A percentile compares a stretch with the other conserved stretches of the same genome.
These are phyloP conservation scores for Bagarius yarrelli DNA, from an alignment of 2,113 vertebrate species.

Conservation along the genomic window DNA sequence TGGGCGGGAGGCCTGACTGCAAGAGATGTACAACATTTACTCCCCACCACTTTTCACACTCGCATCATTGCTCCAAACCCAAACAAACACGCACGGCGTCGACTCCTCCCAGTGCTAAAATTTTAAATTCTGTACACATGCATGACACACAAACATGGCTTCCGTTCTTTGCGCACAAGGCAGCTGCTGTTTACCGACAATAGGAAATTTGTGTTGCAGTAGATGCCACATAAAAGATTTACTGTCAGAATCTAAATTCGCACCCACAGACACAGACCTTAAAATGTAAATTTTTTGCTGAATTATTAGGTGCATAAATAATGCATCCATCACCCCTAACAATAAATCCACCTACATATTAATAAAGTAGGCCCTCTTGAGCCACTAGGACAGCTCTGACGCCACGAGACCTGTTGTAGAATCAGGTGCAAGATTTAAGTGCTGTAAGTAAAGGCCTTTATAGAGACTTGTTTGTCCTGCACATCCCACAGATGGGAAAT, in stretches of 20 bases:
- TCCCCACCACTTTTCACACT: constrained; percentile 65
- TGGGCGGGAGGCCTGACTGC: constrained; percentile 70
- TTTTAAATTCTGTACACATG: constrained; percentile 29
- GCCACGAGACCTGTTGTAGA: too few species aligned
- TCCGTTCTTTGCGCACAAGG: constrained; percentile 2
- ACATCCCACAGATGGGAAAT: too few species aligned
- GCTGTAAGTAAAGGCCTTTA: too few species aligned
- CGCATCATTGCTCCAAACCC: constrained; percentile 57
- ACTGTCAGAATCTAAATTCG: constrained; percentile 24
- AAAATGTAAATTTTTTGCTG: not conserved
- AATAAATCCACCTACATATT: too few species aligned
- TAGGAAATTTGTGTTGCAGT: constrained; percentile 19
- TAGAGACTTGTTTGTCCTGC: too few species aligned
- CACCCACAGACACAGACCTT: not conserved
- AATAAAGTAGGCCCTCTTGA: too few species aligned
- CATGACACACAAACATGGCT: constrained; percentile 25
- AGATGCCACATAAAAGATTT: constrained; percentile 10
- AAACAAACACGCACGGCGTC: constrained; percentile 32
- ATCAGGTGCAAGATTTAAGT: too few species aligned
- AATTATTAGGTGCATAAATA: constrained; percentile 11
- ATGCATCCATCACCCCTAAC: not conserved
- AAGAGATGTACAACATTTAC: constrained; percentile 69
- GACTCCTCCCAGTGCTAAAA: constrained; percentile 51
- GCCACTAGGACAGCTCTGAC: too few species aligned
- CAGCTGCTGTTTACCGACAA: constrained; percentile 46